phyloP scores from a whole-genome alignment of 2,888 invertebrate genomes.

The Philereme vetulata region DNA sequence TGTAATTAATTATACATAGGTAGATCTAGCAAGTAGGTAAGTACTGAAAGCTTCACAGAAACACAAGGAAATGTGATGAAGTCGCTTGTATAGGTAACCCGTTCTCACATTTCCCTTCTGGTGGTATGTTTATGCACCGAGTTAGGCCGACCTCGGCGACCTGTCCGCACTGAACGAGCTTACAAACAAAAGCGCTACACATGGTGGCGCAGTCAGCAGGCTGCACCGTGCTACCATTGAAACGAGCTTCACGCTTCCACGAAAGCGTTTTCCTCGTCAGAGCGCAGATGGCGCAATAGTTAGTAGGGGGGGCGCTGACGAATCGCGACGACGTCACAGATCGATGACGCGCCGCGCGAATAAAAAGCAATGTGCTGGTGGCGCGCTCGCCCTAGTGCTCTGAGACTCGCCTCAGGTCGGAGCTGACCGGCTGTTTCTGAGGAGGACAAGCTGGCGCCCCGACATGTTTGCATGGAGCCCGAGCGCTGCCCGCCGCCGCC shows the following conservation, averaged over 20 bases:
- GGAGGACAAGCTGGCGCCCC: constrained; percentile 68
- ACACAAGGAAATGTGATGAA: too few relatives aligned
- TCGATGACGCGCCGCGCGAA: constrained; percentile 64
- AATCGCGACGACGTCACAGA: constrained; percentile 73
- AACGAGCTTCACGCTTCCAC: constrained; percentile 56
- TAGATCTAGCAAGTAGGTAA: too few relatives aligned
- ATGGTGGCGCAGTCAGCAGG: constrained; percentile 23
- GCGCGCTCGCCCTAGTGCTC: constrained; percentile 67
- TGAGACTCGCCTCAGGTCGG: constrained; percentile 27
- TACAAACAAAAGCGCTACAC: constrained; percentile 13
- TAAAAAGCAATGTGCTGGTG: constrained; percentile 62
- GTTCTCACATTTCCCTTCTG: too few relatives aligned
- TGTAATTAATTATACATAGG: too few relatives aligned
- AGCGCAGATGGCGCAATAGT: constrained; percentile 45
- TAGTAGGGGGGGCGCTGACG: constrained; percentile 57
- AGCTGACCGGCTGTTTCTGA: constrained; percentile 28
- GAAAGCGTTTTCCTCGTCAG: constrained; percentile 78
- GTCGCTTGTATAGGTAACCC: too few relatives aligned
- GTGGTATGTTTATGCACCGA: too few relatives aligned
- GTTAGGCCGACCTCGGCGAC: neutral
- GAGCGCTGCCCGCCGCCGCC: constrained; percentile 49
- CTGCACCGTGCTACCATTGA: constrained; percentile 26
- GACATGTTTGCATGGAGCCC: constrained; percentile 77
- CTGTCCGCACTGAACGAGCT: constrained; percentile 16
- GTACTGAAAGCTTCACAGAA: too few relatives aligned